Conservation (phyloP, 2,797 vertebrate species). For the Pantherophis vulpinus region DNA sequence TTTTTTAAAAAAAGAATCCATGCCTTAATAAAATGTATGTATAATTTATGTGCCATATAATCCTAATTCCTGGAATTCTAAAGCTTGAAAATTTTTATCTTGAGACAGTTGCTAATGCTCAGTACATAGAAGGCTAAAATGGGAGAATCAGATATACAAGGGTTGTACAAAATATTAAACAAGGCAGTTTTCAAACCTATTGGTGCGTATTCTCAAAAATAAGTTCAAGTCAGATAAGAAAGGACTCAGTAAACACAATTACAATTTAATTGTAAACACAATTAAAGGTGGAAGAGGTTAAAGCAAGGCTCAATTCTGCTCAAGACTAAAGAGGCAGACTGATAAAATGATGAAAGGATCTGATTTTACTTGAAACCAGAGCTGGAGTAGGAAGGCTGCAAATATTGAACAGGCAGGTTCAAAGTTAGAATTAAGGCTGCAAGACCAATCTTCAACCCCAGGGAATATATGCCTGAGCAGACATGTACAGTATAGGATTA, state of each 20-base stretch:
- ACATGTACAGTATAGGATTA: background rate
- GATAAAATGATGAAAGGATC: background rate
- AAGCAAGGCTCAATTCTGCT: background rate
- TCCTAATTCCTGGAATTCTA: background rate
- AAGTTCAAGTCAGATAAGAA: background rate
- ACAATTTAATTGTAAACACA: background rate
- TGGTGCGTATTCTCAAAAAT: background rate
- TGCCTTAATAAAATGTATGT: background rate
- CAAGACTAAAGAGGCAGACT: background rate
- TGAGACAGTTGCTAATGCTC: background rate
- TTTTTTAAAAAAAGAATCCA: background rate
- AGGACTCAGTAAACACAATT: background rate
- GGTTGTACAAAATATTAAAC: background rate
- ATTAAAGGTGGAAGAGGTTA: background rate
- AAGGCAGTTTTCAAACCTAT: background rate
- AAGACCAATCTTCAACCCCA: background rate
- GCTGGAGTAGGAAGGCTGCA: background rate
- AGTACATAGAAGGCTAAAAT: background rate
- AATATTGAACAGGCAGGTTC: background rate
- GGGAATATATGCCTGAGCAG: background rate
- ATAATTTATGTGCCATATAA: background rate
- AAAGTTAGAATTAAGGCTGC: background rate
- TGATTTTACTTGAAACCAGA: background rate
- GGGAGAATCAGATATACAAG: background rate
- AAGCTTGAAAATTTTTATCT: background rate